phyloP scores from a whole-genome alignment of 2,888 invertebrate species.

The Dryococelus australis region DNA sequence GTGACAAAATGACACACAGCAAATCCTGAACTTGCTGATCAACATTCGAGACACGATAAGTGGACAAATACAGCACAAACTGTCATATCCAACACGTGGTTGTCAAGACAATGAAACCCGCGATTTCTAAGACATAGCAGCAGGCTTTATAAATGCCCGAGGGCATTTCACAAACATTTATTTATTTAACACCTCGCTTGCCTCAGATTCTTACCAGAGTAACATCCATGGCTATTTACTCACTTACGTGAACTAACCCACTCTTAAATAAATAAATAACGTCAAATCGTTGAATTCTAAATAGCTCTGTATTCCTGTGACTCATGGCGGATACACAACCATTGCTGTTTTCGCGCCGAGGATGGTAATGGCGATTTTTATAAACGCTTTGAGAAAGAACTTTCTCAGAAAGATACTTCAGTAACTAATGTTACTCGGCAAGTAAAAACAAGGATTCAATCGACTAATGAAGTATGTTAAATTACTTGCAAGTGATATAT shows the following conservation, averaged over 20 bases:
- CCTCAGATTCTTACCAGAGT: conserved; percentile 32
- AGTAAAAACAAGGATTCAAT: no score
- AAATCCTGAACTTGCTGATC: neutral
- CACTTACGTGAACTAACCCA: neutral
- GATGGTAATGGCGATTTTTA: conserved; percentile 44
- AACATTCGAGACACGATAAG: neutral
- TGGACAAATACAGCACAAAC: conserved; percentile 29
- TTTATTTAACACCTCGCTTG: neutral
- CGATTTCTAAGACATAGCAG: conserved; percentile 39
- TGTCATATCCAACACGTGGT: conserved; percentile 44
- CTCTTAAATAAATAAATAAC: neutral
- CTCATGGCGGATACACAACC: conserved; percentile 42
- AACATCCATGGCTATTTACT: neutral
- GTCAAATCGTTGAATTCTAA: conserved; percentile 27
- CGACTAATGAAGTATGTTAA: no score
- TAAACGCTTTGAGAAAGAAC: conserved; percentile 36
- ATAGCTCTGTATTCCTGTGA: conserved; percentile 24
- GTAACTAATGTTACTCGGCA: neutral
- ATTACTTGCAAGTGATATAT: no score
- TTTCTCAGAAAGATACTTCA: conserved; percentile 29
- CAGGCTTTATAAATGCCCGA: conserved; percentile 33
- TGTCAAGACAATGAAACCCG: conserved; percentile 45
- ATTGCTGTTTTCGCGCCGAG: conserved; percentile 45
- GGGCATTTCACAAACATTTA: conserved; percentile 35
- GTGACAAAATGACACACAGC: neutral